These are phyloP conservation scores for Tapirus indicus DNA, from an alignment of 2,797 vertebrate genomes.

Conservation along the genomic window DNA sequence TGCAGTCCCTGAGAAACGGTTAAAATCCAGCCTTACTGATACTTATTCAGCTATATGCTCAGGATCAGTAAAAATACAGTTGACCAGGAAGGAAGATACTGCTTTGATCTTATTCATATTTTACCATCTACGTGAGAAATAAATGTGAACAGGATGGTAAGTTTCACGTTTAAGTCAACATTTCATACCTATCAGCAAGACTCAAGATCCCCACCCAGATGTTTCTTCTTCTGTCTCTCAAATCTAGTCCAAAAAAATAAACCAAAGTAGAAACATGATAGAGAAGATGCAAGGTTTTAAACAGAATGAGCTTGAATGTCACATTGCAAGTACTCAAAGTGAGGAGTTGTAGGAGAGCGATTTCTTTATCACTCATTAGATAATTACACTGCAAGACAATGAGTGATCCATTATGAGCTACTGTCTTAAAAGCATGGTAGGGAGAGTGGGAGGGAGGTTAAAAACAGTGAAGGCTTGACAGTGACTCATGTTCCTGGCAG, in stretches of 20 bases:
- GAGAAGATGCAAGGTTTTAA: conserved; percentile 73
- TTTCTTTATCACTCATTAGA: conserved; percentile 86
- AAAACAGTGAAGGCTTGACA: conserved; percentile 84
- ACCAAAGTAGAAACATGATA: conserved; percentile 76
- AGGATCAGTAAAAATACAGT: not conserved
- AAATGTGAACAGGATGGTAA: not conserved
- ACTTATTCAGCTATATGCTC: not conserved
- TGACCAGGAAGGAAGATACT: not conserved
- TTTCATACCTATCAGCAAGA: not conserved
- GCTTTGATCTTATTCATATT: not conserved
- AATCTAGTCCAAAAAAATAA: conserved; percentile 71
- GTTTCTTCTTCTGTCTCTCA: conserved; percentile 26
- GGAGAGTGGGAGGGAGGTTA: conserved; percentile 87
- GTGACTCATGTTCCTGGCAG: conserved; percentile 89
- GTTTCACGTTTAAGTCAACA: conserved; percentile 22
- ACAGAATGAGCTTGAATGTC: conserved; percentile 77
- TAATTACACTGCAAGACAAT: conserved; percentile 86
- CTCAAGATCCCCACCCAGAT: not conserved
- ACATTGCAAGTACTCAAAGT: conserved; percentile 77
- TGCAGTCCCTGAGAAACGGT: not conserved
- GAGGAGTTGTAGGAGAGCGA: conserved; percentile 79
- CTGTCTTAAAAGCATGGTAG: conserved; percentile 85
- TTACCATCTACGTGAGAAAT: not conserved
- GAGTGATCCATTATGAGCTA: conserved; percentile 90
- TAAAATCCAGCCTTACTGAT: not conserved